Percentiles rank a stretch among this genome's conserved stretches.
These are phyloP conservation scores for Lepidochrysops patricia DNA, from an alignment of 2,888 invertebrate species.

Conservation along the genomic window DNA sequence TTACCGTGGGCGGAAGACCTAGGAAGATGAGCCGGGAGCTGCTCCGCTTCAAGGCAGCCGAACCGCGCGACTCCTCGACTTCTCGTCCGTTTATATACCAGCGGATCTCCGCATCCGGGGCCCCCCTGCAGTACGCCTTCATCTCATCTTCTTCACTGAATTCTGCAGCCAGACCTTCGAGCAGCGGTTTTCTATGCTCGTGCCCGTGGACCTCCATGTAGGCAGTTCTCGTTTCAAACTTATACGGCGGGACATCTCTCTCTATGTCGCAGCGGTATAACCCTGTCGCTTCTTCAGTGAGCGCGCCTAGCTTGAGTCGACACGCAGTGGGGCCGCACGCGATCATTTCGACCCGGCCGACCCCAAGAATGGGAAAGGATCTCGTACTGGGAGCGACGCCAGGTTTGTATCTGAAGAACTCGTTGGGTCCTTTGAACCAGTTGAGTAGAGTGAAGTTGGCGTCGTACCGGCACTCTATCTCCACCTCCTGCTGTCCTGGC, in stretches of 20 bases:
- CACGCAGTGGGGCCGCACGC: conserved; percentile 55
- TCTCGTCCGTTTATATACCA: conserved; percentile 62
- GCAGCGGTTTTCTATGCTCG: conserved; percentile 42
- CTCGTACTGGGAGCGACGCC: conserved; percentile 50
- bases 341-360: conserved; percentile 49
- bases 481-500: conserved; percentile 45
- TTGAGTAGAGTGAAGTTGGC: conserved; percentile 62
- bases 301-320: conserved; percentile 42
- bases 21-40: conserved; percentile 45
- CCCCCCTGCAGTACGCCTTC: conserved; percentile 51
- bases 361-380: conserved; percentile 50
- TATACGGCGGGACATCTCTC: conserved; percentile 51
- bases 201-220: conserved; percentile 54
- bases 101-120: conserved; percentile 45
- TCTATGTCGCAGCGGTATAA: conserved; percentile 61
- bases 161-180: conserved; percentile 50
- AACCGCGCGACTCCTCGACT: conserved; percentile 41
- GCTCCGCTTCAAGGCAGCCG: conserved; percentile 35
- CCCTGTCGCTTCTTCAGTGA: conserved; percentile 57
- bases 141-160: conserved; percentile 53
- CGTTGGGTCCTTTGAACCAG: conserved; percentile 58
- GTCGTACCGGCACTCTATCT: conserved; percentile 57
- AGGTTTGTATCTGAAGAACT: conserved; percentile 62
- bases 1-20: conserved; percentile 64
- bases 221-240: conserved; percentile 45